A percentile compares a stretch with the other conserved stretches of the same genome.
Conservation (phyloP, 2,797 vertebrate genomes). For the Eleutherodactylus coqui region DNA sequence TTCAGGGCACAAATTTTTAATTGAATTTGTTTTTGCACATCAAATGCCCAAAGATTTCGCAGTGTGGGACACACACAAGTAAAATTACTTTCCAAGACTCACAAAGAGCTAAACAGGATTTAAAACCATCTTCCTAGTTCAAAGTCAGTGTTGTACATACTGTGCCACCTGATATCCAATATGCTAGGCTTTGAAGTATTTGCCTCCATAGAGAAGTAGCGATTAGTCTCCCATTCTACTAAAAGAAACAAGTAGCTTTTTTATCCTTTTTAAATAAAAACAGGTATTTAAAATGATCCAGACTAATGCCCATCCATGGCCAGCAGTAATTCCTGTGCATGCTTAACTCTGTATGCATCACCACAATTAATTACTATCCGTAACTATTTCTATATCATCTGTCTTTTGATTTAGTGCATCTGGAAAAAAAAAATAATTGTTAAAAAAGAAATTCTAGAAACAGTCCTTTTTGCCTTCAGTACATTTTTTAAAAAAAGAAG, state of each 20-base stretch:
- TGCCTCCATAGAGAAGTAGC: constrained; percentile 24
- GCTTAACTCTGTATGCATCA: constrained; percentile 2
- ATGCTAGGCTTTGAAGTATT: constrained; percentile 26
- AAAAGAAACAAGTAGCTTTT: constrained; percentile 21
- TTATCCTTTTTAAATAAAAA: constrained; percentile 25
- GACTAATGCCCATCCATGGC: constrained; percentile 25
- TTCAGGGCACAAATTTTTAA: constrained; percentile 43
- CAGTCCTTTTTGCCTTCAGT: neutral
- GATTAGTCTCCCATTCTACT: constrained; percentile 19
- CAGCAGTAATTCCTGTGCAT: neutral
- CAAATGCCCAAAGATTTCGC: constrained; percentile 43
- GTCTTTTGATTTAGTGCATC: neutral
- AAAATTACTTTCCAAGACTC: constrained; percentile 45
- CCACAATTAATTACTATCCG: constrained; percentile 3
- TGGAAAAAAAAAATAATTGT: neutral
- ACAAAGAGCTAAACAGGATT: constrained; percentile 27
- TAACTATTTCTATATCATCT: neutral
- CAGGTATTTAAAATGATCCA: constrained; percentile 10
- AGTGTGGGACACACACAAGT: constrained; percentile 36
- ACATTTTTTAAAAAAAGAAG: neutral
- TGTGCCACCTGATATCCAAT: constrained; percentile 26
- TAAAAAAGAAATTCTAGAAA: neutral
- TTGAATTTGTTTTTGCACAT: constrained; percentile 48
- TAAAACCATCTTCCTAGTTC: constrained; percentile 31
- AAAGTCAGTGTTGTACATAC: constrained; percentile 36